These are phyloP conservation scores for Ectobius pallidus DNA, from an alignment of 2,888 invertebrate species.

Conservation along the genomic window DNA sequence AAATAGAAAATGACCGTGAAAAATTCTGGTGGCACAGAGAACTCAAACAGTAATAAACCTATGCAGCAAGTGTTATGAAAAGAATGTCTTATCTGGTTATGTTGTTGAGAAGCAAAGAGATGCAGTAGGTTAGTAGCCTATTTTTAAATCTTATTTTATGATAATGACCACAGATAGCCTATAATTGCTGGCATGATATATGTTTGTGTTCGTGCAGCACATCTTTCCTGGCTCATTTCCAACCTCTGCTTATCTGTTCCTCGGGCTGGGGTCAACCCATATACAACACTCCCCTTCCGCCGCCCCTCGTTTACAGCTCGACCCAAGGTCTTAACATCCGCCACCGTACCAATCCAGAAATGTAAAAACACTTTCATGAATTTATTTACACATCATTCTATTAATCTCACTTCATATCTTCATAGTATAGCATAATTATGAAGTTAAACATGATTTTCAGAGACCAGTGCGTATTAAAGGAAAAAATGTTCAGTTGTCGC, in stretches of 20 bases:
- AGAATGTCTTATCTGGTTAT: too few relatives aligned
- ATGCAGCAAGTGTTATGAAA: too few relatives aligned
- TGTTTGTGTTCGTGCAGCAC: neutral
- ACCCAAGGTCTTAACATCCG: conserved; percentile 13
- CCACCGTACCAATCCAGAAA: neutral
- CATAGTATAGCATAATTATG: too few relatives aligned
- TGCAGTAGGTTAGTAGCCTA: conserved; percentile 6
- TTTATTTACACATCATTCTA: too few relatives aligned
- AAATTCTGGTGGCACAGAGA: too few relatives aligned
- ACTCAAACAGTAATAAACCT: too few relatives aligned
- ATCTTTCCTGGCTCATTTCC: conserved; percentile 1
- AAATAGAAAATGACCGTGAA: too few relatives aligned
- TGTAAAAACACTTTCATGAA: neutral
- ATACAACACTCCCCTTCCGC: neutral
- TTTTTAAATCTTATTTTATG: conserved; percentile 4
- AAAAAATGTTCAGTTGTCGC: neutral
- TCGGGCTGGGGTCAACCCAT: conserved; percentile 5
- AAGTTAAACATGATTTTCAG: neutral
- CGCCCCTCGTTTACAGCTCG: conserved; percentile 9
- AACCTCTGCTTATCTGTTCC: neutral
- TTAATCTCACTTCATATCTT: too few relatives aligned
- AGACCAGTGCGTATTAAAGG: neutral
- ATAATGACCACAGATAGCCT: conserved; percentile 18
- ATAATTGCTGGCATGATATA: conserved; percentile 16
- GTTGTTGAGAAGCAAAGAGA: neutral